Evolutionary conservation across 2,888 invertebrate species (phyloP), one percentile per base, ranked within the genome.

Genomic region (Xestia ashworthii): DNA sequence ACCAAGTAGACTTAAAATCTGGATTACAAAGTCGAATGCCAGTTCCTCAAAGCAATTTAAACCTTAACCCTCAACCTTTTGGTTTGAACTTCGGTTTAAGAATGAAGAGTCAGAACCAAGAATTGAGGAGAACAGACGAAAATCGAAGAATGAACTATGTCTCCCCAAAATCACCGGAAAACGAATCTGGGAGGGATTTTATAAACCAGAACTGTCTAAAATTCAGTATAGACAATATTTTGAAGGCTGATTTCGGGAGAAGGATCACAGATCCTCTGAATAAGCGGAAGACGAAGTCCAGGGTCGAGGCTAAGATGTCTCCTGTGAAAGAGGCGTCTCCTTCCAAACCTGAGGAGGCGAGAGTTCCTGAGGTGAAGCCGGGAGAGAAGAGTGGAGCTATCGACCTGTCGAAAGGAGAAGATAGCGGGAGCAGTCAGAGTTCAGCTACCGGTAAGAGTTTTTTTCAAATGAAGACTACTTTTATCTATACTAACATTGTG

Each of bases 151-250:
- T 92, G 41, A 92, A 94, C n/a, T 89, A 89, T 44, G 82, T 38
- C 19, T 90, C 92, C 3, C 95, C 95, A 0, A 96, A 95, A 82
- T 95, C 96, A 0, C 94, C 95, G 0, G 95, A 95, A 0, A 93
- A 95, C 58, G 95, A 95, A 22, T 94, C 95, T 0, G 94, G 91
- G 5, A 93, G 95, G 22, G 95, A 96, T 76, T 95, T 94, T 16
- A 95, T 96, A 0, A 97, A 97, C 81, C 97, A 97, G 81, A 96
- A 96, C 68, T 97, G 97, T 87, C 93, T 99, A 50, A 98, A 98
- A 88, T 99, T 98, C 95, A 98, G 98, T 90, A 98, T 99, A 92
- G 98, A 98, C 90, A 98, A 99, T 93, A 99, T 99, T 81, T 94
- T 99, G 44, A 98, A 98, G 90, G 98, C 98, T 0, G 98, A 99